phyloP scores from a whole-genome alignment of 2,888 invertebrate genomes.

The Rugalucina vietnamica region DNA sequence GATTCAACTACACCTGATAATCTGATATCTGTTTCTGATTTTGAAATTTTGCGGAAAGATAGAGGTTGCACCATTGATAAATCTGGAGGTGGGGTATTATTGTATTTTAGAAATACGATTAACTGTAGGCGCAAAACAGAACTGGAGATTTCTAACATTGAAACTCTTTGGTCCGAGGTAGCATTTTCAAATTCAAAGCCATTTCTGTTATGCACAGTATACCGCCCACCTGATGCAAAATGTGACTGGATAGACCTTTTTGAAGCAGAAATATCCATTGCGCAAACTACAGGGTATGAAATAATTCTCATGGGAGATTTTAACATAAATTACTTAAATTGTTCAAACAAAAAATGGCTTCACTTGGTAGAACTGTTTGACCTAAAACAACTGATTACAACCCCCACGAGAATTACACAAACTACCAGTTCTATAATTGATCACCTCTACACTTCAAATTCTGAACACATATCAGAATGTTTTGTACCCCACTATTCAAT shows the following conservation, averaged over 20 bases:
- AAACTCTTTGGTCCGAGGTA: too few relatives aligned
- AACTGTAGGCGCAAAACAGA: background rate
- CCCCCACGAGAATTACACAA: too few relatives aligned
- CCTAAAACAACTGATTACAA: background rate
- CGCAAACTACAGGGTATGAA: too few relatives aligned
- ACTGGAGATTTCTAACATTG: background rate
- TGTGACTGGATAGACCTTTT: background rate
- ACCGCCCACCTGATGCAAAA: background rate
- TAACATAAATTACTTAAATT: background rate
- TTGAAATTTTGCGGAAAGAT: background rate
- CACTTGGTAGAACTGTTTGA: background rate
- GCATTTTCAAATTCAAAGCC: background rate
- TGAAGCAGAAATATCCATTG: background rate
- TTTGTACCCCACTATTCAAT: background rate
- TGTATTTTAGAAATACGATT: background rate
- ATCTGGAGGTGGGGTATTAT: background rate
- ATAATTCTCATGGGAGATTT: background rate
- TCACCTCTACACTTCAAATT: background rate
- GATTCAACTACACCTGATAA: background rate
- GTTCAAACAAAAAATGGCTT: background rate
- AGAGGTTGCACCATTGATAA: background rate
- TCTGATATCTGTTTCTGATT: too few relatives aligned
- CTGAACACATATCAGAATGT: background rate
- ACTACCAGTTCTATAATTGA: background rate
- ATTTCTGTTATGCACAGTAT: background rate